Evolutionary conservation across 2,113 vertebrate species (phyloP).

Genomic region (Arothron firmamentum): DNA sequence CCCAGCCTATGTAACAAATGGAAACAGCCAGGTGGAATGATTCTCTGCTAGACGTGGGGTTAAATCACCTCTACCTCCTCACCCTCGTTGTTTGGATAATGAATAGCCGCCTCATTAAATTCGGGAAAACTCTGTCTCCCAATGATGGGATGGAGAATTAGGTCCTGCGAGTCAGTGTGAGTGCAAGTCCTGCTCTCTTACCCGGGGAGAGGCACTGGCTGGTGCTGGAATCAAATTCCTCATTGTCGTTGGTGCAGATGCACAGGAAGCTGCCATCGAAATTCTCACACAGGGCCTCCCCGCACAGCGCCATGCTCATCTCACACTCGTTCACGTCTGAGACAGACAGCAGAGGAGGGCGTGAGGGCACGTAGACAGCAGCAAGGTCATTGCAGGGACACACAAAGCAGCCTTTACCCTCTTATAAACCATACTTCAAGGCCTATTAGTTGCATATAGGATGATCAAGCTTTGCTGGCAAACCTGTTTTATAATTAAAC

Average conservation of each 20-base stretch:
- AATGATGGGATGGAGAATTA: conserved; percentile 52
- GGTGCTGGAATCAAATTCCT: conserved; percentile 78
- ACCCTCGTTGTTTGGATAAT: conserved; percentile 65
- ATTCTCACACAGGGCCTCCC: conserved; percentile 78
- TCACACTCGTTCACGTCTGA: conserved; percentile 78
- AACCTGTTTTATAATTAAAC: no score
- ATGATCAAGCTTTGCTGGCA: no score
- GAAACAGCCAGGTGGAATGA: conserved; percentile 49
- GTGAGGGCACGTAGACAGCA: conserved; percentile 25
- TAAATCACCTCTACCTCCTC: conserved; percentile 57
- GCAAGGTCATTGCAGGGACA: conserved; percentile 5
- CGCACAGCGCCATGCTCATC: conserved; percentile 72
- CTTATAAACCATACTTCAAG: no score
- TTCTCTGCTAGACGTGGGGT: conserved; percentile 32
- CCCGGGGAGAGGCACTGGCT: conserved; percentile 71
- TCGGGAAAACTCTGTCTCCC: conserved; percentile 62
- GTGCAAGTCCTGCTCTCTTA: conserved; percentile 60
- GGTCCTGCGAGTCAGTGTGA: conserved; percentile 55
- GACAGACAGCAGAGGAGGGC: conserved; percentile 32
- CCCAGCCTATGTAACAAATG: conserved; percentile 43
- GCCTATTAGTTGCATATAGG: no score
- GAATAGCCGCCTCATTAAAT: conserved; percentile 69
- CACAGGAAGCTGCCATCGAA: conserved; percentile 80
- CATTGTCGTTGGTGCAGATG: conserved; percentile 77
- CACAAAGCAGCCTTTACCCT: no score